Evolutionary conservation across 2,113 vertebrate genomes (phyloP), one percentile per base, ranked within the genome.

Genomic region (Anseranas semipalmata): DNA sequence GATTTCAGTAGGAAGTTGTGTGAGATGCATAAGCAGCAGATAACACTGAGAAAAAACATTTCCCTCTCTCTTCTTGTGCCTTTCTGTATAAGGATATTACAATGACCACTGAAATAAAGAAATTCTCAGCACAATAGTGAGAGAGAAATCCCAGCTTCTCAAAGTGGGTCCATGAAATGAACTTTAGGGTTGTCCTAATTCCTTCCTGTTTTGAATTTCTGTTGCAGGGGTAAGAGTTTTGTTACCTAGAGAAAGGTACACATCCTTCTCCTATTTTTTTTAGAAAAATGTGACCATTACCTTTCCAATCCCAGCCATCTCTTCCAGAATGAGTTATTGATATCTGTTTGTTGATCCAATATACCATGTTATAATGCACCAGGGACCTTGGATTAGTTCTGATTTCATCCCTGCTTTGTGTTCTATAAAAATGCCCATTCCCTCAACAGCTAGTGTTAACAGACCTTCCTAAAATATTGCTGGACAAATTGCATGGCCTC

Each of bases 391-490:
- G 62, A 87, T 95, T 92, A 76, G 66, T 76, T 94, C 81, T 81
- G 75, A 86, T 46, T 91, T 77, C 75, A 91, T 93, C 79, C 82
- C 85, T 96, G 96, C 58, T 92, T 89, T 91, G 66, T 96, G 89
- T 90, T 89, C 89, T 91, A 25, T 87, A 95, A 93, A 93, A 71
- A 89, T 79, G 86, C 35, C 58, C 87, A 55, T 85, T 92, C 73
- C 73, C 37, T 90, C 86, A 94, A 72, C 73, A 94, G 46, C 35
- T 53, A 73, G 32, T 43, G 46, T 65, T 79, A 92, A 85, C 58
- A 96, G 89, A 80, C 50, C 53, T 95, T 76, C 86, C 66, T 89
- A 93, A 95, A 95, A 92, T 96, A 89, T 80, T 92, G 62, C 53
- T 91, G 86, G 74, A 55, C 28, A 92, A 93, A 96, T 83, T 89